Conservation (phyloP, 2,888 invertebrate genomes). For the Disparrhopalites patrizii region DNA sequence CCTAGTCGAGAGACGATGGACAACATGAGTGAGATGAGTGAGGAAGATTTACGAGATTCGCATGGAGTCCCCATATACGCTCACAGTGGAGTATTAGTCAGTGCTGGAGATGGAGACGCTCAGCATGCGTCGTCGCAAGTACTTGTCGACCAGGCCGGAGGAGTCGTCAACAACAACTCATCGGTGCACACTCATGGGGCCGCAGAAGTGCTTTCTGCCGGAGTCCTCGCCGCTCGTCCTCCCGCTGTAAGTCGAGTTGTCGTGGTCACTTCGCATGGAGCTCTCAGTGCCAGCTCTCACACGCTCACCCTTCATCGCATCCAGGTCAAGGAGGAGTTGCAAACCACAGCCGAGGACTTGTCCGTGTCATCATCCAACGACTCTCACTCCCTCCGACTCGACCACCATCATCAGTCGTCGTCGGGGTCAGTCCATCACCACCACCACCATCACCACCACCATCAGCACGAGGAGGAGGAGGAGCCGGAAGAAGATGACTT, state of each 20-base stretch:
- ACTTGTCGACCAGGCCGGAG: not conserved
- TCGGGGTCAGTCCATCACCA: not conserved
- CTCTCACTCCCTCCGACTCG: slow-evolving; percentile 15
- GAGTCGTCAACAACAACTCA: not conserved
- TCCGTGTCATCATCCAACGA: slow-evolving; percentile 29
- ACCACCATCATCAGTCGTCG: slow-evolving; percentile 1
- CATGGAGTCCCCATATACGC: slow-evolving; percentile 10
- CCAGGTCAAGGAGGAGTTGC: slow-evolving; percentile 36
- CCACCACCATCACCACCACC: slow-evolving; percentile 22
- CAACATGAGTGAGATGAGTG: slow-evolving; percentile 28
- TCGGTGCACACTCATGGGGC: slow-evolving; percentile 13
- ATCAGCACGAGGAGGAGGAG: not conserved
- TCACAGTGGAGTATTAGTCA: slow-evolving; percentile 4
- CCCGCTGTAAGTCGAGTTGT: slow-evolving; percentile 33
- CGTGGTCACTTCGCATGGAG: slow-evolving; percentile 37
- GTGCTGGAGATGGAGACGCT: slow-evolving; percentile 14
- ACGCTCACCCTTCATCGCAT: slow-evolving; percentile 35
- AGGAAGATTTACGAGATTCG: slow-evolving; percentile 20
- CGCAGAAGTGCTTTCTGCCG: slow-evolving; percentile 21
- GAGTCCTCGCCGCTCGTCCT: slow-evolving; percentile 20
- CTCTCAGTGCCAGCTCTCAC: slow-evolving; percentile 18
- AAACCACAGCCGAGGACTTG: slow-evolving; percentile 47
- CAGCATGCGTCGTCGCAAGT: slow-evolving; percentile 18
- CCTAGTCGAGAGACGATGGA: slow-evolving; percentile 18
- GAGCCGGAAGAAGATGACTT: slow-evolving; percentile 12